Base-by-base conservation (phyloP, 2,888 invertebrate species). In the Poecilus cupreus region DNA sequence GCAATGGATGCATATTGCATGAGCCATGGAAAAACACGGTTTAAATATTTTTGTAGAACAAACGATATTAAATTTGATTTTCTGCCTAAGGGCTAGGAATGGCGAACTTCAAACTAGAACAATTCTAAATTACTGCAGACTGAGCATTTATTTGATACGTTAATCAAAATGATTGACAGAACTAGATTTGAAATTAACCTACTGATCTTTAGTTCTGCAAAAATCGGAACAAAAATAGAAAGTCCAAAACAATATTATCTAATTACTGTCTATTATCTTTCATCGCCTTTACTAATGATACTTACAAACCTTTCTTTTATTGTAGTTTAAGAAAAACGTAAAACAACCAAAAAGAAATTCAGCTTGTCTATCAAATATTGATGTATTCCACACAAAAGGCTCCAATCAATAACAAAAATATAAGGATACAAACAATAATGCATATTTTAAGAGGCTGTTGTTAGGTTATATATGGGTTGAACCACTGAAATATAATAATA, bases 141-240 rank as follows among this genome's bases (percentile, higher is more conserved):
- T 32, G 68, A 18, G 68, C 18, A 37, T 72, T n/a, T 72, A n/a
- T 72, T 16, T 13, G 39, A 24, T 24, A 72, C 46, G 39, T 16
- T 57, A 76, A 76, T 60, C 76, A 77, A 39, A 37, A 77, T 54
- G 76, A 77, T 77, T 77, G 76, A 77, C 76, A 37, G 76, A 57
- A 54, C 54, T 77, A 57, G 76, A 72, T 43, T 72, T 46, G 46
- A 72, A 72, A 39, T 72, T 72, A 72, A 72, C 72, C 72, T 72
- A 72, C 72, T 72, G 46, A 46, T 72, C 72, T 39, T 72, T 46
- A 43, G 43, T 72, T 60, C 22, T 72, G 72, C 39, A 39, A 72
- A 60, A 72, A 43, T 72, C 13, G 22, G 43, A 60, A 60, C 43
- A 43, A 43, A 24, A 60, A 24, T 60, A 60, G 60, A 60, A 60